phyloP scores from a whole-genome alignment of 2,113 vertebrate genomes.

The Grammomys dolichurus region DNA sequence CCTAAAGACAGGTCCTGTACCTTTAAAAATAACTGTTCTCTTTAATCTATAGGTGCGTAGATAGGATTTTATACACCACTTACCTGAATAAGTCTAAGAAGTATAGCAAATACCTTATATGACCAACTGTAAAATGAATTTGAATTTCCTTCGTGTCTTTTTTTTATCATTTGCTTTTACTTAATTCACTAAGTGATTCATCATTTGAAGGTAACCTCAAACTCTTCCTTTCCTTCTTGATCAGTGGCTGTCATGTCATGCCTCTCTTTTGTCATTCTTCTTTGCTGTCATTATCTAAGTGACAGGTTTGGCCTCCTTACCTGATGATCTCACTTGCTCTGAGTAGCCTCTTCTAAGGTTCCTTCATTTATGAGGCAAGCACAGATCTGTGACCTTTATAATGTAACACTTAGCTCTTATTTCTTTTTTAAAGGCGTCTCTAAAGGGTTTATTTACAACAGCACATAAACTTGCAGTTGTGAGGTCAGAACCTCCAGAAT shows the following conservation, averaged over 20 bases:
- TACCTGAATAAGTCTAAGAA: not conserved
- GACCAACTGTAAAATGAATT: constrained; percentile 25
- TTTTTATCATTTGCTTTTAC: not conserved
- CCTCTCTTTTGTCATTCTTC: not conserved
- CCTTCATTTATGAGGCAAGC: not conserved
- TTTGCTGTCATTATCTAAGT: not conserved
- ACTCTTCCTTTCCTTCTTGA: not conserved
- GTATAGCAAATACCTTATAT: not conserved
- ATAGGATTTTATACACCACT: not conserved
- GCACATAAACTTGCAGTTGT: constrained; percentile 27
- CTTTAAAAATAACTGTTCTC: not conserved
- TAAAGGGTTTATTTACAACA: constrained; percentile 49
- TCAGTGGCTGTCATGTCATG: not conserved
- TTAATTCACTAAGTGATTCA: constrained; percentile 1
- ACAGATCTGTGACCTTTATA: not conserved
- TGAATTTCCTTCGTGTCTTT: not conserved
- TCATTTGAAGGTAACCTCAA: not conserved
- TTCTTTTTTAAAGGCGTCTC: constrained; percentile 57
- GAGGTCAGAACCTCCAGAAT: constrained; percentile 41
- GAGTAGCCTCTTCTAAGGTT: not conserved
- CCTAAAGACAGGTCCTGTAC: not conserved
- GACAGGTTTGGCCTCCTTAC: not conserved
- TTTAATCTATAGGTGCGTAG: not conserved
- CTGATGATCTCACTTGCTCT: not conserved
- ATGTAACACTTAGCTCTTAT: constrained; percentile 4